Evolutionary conservation across 2,888 invertebrate species (phyloP).

Genomic region (Caenorhabditis sp.): DNA sequence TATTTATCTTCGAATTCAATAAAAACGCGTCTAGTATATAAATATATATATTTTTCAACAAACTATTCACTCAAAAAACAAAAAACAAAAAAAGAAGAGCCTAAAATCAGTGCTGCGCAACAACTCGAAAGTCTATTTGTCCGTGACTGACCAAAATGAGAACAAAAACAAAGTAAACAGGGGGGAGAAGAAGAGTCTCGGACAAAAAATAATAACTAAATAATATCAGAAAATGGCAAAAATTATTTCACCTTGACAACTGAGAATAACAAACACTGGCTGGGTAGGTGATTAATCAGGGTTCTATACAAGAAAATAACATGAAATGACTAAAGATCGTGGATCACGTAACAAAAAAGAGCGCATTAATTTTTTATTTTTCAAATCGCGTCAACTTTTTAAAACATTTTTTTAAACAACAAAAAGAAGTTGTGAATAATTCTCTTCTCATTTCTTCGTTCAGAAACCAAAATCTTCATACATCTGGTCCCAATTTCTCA

Average conservation of each 20-base stretch:
- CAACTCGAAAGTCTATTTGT: background rate
- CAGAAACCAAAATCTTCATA: background rate
- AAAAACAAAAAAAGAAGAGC: background rate
- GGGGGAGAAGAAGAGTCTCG: no score
- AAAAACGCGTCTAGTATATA: background rate
- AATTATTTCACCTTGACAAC: constrained; percentile 1
- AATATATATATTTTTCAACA: background rate
- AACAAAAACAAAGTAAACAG: no score
- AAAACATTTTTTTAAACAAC: background rate
- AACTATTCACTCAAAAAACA: no score
- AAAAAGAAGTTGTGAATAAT: no score
- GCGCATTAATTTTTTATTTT: no score
- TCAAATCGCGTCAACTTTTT: background rate
- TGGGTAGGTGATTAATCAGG: background rate
- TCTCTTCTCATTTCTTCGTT: background rate
- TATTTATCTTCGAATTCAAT: no score
- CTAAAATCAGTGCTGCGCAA: background rate
- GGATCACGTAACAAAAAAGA: no score
- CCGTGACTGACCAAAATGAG: background rate
- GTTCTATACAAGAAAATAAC: no score
- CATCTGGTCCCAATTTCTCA: background rate
- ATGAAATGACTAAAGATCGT: no score
- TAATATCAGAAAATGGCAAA: background rate
- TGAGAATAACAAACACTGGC: background rate
- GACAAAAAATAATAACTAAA: background rate